Conservation (phyloP, 2,888 invertebrate genomes). For the Entomobrya multifasciata region DNA sequence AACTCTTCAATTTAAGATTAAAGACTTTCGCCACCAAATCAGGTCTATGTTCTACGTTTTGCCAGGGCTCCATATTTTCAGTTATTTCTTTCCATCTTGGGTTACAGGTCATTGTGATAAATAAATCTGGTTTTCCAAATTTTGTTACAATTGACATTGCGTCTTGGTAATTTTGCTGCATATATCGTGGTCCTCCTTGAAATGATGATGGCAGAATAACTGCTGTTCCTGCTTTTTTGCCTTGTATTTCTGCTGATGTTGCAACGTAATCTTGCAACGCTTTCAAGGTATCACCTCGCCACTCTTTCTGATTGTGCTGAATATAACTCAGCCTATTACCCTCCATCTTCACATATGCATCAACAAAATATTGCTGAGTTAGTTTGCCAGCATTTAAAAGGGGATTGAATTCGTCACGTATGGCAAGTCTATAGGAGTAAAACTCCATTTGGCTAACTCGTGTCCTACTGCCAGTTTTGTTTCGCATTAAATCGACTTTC, state of each 20-base stretch:
- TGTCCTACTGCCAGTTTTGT: conserved; percentile 11
- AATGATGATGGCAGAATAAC: conserved; percentile 81
- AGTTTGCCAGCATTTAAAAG: conserved; percentile 78
- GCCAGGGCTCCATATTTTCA: conserved; percentile 68
- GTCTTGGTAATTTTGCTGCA: conserved; percentile 81
- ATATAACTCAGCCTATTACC: conserved; percentile 78
- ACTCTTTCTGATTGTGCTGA: conserved; percentile 78
- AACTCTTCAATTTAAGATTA: conserved; percentile 77
- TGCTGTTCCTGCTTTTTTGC: neutral
- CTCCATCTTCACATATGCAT: conserved; percentile 80
- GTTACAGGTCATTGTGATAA: no score
- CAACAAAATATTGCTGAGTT: conserved; percentile 80
- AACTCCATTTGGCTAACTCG: conserved; percentile 14
- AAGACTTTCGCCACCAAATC: conserved; percentile 79
- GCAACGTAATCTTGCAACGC: conserved; percentile 76
- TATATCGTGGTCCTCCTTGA: conserved; percentile 80
- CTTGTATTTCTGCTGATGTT: neutral
- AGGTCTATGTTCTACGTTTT: conserved; percentile 76
- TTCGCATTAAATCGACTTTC: conserved; percentile 5
- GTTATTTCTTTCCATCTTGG: conserved; percentile 81
- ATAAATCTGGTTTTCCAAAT: no score
- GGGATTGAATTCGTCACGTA: conserved; percentile 78
- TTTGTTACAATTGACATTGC: conserved; percentile 82
- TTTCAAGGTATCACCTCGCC: conserved; percentile 79
- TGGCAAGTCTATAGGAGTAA: neutral